Base-by-base conservation (phyloP, 2,888 invertebrate genomes). In the Synanthedon myopaeformis region DNA sequence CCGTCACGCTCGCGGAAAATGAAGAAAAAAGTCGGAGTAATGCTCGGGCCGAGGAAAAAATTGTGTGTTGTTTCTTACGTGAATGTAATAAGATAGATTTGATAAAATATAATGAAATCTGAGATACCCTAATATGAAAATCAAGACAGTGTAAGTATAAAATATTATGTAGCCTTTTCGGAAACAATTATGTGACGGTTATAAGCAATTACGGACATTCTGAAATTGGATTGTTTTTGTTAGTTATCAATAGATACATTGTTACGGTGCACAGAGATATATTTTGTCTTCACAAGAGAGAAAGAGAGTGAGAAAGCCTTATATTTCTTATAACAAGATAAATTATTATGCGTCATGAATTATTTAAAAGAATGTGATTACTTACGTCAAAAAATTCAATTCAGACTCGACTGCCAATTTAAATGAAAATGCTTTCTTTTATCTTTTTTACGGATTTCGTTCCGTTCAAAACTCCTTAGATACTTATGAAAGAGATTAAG, bases 1-100 rank as follows among this genome's bases (percentile, higher is more conserved):
- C 84, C 82, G 83, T 85, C 84, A 83, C 73, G 76, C 66, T 62
- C 57, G 65, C 57, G 65, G 70, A 63, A 70, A 78, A 76, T 69
- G 71, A 76, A 75, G 73, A 76, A 80, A 81, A 77, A 72, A 70
- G 60, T 62, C 60, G 58, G 58, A 65, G 58, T 72, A 70, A 77
- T 70, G 74, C 67, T 60, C 10, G 4, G 17, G 12, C 23, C 6
- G 4, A 12, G 14, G 45, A 14, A 45, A 45, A 45, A 45, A 45
- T 45, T 45, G 45, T 45, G 11, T 45, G 45, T 45, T 45, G 14
- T 14, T 45, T 45, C 45, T 45, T 45, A 13, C 45, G 45, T 45
- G 14, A 13, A 14, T 5, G 45, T 13, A 45, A 45, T 14, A 45
- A 35, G 10, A 35, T 14, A n/a, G 8, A 45, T 45, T 45, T 45